Base-by-base conservation (phyloP, 2,888 invertebrate genomes). In the Eupithecia insigniata region DNA sequence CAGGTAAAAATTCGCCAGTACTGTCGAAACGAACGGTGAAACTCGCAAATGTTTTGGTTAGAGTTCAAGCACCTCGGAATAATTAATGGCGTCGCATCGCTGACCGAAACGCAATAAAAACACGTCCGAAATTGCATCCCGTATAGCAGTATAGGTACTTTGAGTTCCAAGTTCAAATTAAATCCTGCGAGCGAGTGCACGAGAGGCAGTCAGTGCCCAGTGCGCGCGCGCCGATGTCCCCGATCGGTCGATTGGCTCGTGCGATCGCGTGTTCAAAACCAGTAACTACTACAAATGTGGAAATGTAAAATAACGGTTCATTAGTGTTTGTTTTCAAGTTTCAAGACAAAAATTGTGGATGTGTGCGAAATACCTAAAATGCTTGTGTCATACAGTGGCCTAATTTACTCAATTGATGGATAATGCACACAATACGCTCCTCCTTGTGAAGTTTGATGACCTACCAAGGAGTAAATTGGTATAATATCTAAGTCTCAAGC, bases 181-280 rank as follows among this genome's bases (percentile, higher is more conserved):
- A 90, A 88, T 84, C 79, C 80, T 84, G 84, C 83, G 78, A 77
- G 66, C 80, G 75, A 74, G 73, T 72, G 72, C 71, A 73, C 71
- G 69, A 74, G 74, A 67, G 69, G 78, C 90, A 93, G 93, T 93
- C 90, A 93, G 93, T 93, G 88, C 90, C 78, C 90, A 93, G 93
- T 93, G 88, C 90, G 90, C 88, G 77, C 82, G 87, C 88, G 92
- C 87, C 87, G 85, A 87, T 86, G 89, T 85, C 81, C 88, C 86
- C 82, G 91, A 86, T 85, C 91, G 92, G 90, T 87, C 92, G 85
- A 71, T 74, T 71, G 72, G 80, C 85, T 84, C 83, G 77, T 82
- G 83, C 77, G 79, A 78, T 83, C 83, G 85, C 85, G 83, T 81
- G 86, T 83, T 84, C 81, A 83, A 88, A 88, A 83, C 83, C 82